These are phyloP conservation scores for Canis aureus DNA, from an alignment of 2,113 vertebrate genomes.

Conservation along the genomic window DNA sequence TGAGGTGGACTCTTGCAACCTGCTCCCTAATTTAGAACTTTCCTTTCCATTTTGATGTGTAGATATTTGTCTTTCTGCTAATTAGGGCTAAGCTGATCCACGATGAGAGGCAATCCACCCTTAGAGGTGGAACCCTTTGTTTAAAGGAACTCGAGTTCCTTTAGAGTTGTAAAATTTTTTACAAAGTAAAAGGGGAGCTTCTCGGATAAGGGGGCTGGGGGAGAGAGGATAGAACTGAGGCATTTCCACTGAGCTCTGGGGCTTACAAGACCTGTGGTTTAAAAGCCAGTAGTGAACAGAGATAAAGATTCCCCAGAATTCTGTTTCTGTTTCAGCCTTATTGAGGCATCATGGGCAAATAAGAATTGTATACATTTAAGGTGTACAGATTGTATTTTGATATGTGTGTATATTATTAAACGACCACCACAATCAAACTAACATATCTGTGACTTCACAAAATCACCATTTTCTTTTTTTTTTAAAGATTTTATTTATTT, in stretches of 20 bases:
- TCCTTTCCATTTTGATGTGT: background rate
- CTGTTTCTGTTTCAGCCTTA: background rate
- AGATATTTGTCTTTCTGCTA: background rate
- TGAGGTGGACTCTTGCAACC: background rate
- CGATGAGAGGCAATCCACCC: background rate
- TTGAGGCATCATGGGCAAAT: background rate
- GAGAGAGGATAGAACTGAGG: background rate
- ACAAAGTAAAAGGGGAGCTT: background rate
- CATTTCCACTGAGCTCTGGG: background rate
- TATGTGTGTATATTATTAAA: background rate
- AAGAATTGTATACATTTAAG: background rate
- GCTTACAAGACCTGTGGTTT: background rate
- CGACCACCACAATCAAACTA: background rate
- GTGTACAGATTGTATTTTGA: background rate
- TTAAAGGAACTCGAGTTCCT: background rate
- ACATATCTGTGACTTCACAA: background rate
- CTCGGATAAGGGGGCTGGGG: background rate
- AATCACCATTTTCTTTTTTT: background rate
- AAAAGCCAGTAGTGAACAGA: background rate
- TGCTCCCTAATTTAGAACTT: background rate
- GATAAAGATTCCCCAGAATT: background rate
- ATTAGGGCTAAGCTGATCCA: background rate
- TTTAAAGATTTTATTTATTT: too few relatives aligned
- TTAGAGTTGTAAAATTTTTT: background rate
- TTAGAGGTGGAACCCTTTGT: background rate